A percentile compares a stretch with the other conserved stretches of the same genome.
phyloP scores from a whole-genome alignment of 2,113 vertebrate genomes.

The Neodontobutis hainanensis region DNA sequence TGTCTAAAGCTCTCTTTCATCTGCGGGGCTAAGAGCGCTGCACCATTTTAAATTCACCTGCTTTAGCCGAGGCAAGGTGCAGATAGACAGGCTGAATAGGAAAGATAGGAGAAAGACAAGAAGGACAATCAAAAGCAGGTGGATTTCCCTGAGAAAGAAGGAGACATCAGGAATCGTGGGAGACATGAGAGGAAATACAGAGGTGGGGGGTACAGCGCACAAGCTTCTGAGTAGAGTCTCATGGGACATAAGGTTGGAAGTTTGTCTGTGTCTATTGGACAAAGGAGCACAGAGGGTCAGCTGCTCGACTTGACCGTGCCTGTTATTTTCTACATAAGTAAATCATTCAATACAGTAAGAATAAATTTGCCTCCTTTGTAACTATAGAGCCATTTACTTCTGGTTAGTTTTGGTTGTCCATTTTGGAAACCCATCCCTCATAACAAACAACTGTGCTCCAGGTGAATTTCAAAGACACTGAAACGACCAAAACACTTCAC shows the following conservation, averaged over 20 bases:
- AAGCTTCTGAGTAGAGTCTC: conserved; percentile 32
- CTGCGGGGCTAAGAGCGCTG: conserved; percentile 55
- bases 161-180: conserved; percentile 63
- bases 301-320: too few relatives aligned
- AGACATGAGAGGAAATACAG: conserved; percentile 26
- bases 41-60: conserved; percentile 72
- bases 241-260: conserved; percentile 46
- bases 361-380: too few relatives aligned
- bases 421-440: too few relatives aligned
- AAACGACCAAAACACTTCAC: too few relatives aligned
- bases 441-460: too few relatives aligned
- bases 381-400: too few relatives aligned
- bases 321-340: too few relatives aligned
- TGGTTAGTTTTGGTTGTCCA: too few relatives aligned
- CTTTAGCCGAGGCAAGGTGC: conserved; percentile 58
- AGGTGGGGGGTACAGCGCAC: conserved; percentile 14
- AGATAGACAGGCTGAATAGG: conserved; percentile 60
- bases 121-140: conserved; percentile 61
- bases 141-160: conserved; percentile 64
- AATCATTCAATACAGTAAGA: too few relatives aligned
- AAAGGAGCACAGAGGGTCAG: too few relatives aligned
- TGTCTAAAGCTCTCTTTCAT: conserved; percentile 77
- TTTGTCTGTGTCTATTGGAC: conserved; percentile 12
- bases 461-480: too few relatives aligned
- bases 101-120: conserved; percentile 36